Percentiles rank a stretch among this genome's conserved stretches.
Evolutionary conservation across 2,888 invertebrate genomes (phyloP).

Genomic region (Mythimna lalbum): DNA sequence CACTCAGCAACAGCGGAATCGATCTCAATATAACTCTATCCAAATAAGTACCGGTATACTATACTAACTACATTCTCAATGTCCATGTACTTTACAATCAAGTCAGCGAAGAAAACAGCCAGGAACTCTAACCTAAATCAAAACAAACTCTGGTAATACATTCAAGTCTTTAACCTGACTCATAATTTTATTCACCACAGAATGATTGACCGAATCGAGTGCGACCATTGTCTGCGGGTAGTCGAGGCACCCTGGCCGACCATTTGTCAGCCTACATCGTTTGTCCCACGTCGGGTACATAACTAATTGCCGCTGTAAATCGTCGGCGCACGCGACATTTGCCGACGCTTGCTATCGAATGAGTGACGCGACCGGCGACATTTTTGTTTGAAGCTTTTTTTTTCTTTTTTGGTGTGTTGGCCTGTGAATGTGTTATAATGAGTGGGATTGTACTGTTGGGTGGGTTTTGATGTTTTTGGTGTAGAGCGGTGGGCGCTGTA

Average conservation of each 20-base stretch:
- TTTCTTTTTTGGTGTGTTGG: slow-evolving; percentile 33
- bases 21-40: too few relatives aligned
- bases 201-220: slow-evolving; percentile 68
- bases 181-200: slow-evolving; percentile 63
- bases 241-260: slow-evolving; percentile 67
- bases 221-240: slow-evolving; percentile 69
- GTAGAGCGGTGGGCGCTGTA: background rate
- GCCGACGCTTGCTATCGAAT: slow-evolving; percentile 64
- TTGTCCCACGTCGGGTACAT: slow-evolving; percentile 69
- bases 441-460: slow-evolving; percentile 46
- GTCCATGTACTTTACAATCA: background rate
- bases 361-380: slow-evolving; percentile 63
- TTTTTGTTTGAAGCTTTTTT: slow-evolving; percentile 48
- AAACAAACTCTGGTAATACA: slow-evolving; percentile 44
- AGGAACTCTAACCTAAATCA: slow-evolving; percentile 32
- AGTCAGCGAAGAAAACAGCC: slow-evolving; percentile 16
- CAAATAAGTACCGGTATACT: background rate
- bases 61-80: slow-evolving; percentile 1
- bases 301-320: slow-evolving; percentile 73
- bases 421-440: slow-evolving; percentile 56
- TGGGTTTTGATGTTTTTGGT: slow-evolving; percentile 43
- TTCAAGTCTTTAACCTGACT: slow-evolving; percentile 53
- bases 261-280: slow-evolving; percentile 70
- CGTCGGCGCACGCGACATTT: slow-evolving; percentile 66
- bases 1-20: background rate